Evolutionary conservation across 2,888 invertebrate species (phyloP).

Genomic region (Mycalesis mineus): DNA sequence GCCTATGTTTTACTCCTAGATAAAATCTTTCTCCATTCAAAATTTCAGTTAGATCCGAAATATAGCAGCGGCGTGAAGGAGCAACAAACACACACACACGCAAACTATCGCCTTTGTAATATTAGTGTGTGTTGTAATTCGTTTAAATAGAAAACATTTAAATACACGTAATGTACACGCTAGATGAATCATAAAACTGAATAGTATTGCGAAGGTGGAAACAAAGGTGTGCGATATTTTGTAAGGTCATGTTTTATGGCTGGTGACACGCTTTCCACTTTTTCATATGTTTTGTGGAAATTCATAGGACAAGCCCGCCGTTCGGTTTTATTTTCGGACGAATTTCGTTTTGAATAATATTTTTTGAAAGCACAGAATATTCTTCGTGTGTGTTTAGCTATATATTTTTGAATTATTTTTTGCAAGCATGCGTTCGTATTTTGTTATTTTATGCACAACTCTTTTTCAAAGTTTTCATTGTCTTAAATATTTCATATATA

Average conservation of each 20-base stretch:
- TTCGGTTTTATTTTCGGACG: slow-evolving; percentile 13
- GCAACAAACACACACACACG: no score
- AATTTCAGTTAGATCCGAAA: no score
- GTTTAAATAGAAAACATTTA: no score
- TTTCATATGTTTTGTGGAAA: slow-evolving; percentile 24
- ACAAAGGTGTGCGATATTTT: slow-evolving; percentile 20
- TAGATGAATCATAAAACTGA: background rate
- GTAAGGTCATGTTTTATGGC: slow-evolving; percentile 26
- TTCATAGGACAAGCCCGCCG: slow-evolving; percentile 14
- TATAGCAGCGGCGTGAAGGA: no score
- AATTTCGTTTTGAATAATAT: background rate
- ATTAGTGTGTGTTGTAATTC: no score
- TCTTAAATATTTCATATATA: no score
- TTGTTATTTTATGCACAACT: no score
- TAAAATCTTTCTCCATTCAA: no score
- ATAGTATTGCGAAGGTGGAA: slow-evolving; percentile 6
- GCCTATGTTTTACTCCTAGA: no score
- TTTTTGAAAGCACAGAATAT: background rate
- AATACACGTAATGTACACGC: background rate
- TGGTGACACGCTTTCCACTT: slow-evolving; percentile 26
- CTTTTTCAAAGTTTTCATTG: no score
- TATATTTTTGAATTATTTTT: background rate
- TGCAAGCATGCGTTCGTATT: background rate
- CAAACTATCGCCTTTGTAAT: no score
- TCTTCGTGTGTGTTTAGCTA: background rate